These are phyloP conservation scores for Antechinus stuartii DNA, from an alignment of 2,113 vertebrate genomes.

Conservation along the genomic window DNA sequence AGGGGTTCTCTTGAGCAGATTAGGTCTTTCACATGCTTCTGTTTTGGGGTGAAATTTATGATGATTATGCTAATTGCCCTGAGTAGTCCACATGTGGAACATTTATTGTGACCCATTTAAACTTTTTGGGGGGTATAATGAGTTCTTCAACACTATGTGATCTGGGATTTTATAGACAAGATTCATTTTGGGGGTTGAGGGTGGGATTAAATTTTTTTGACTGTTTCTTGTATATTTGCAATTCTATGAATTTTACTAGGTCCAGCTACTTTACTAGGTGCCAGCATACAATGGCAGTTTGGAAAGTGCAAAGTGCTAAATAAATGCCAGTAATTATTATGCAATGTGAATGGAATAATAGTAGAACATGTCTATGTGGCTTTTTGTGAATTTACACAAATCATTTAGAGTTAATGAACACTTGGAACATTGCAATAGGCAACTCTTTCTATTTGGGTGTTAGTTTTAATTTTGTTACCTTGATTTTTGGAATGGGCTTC, in stretches of 20 bases:
- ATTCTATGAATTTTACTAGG: not conserved
- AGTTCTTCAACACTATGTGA: not conserved
- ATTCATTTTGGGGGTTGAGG: not conserved
- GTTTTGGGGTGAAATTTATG: not conserved
- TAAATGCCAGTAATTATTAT: not conserved
- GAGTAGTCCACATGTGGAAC: not conserved
- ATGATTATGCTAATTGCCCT: not conserved
- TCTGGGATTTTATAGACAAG: not conserved
- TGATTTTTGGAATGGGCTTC: slow-evolving; percentile 89
- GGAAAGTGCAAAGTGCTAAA: not conserved
- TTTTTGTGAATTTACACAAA: not conserved
- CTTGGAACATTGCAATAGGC: not conserved
- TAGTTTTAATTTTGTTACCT: slow-evolving; percentile 84
- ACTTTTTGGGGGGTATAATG: not conserved
- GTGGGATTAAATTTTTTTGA: not conserved
- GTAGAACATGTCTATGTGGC: not conserved
- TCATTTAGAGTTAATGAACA: not conserved
- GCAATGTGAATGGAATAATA: not conserved
- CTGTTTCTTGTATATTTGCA: not conserved
- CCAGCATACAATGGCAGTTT: not conserved
- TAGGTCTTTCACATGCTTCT: not conserved
- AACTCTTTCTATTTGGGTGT: not conserved
- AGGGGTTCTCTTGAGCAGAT: not conserved
- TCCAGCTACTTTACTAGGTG: not conserved
- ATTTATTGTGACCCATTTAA: not conserved